Evolutionary conservation across 2,888 invertebrate species (phyloP).

Genomic region (Agriopis marginaria): DNA sequence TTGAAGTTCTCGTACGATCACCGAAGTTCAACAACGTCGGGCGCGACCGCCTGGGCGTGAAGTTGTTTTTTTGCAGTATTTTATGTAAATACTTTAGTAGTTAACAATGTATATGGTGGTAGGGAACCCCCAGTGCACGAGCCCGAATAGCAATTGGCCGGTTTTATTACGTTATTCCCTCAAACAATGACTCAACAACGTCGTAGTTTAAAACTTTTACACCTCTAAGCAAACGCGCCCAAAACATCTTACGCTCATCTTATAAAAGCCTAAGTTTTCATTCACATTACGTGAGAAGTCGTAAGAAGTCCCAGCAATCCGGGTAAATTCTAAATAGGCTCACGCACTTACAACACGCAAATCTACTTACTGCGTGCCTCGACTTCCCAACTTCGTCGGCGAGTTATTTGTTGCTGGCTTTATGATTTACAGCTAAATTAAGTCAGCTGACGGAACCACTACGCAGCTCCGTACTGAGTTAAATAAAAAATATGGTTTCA

Average conservation of each 20-base stretch:
- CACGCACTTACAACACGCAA: slow-evolving; percentile 80
- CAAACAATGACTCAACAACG: slow-evolving; percentile 1
- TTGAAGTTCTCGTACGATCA: too few species aligned
- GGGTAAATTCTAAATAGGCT: slow-evolving; percentile 76
- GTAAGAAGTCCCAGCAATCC: slow-evolving; percentile 64
- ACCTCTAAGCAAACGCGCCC: background rate
- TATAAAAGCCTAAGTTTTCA: slow-evolving; percentile 26
- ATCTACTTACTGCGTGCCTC: slow-evolving; percentile 77
- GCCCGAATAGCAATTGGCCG: too few species aligned
- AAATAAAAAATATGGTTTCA: background rate
- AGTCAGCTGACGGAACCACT: slow-evolving; percentile 1
- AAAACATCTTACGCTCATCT: slow-evolving; percentile 11
- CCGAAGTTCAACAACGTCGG: too few species aligned
- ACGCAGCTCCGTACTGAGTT: background rate
- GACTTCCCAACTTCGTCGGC: slow-evolving; percentile 59
- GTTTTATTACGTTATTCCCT: background rate
- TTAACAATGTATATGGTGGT: too few species aligned
- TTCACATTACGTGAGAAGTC: slow-evolving; percentile 36
- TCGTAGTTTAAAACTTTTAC: slow-evolving; percentile 7
- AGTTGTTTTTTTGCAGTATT: too few species aligned
- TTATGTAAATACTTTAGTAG: too few species aligned
- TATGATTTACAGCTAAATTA: slow-evolving; percentile 30
- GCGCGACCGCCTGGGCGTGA: too few species aligned
- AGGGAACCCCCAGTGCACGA: too few species aligned
- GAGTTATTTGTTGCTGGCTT: slow-evolving; percentile 26